Evolutionary conservation across 2,797 vertebrate species (phyloP), one percentile per base, ranked within the genome.

Genomic region (Intellagama lesueurii): DNA sequence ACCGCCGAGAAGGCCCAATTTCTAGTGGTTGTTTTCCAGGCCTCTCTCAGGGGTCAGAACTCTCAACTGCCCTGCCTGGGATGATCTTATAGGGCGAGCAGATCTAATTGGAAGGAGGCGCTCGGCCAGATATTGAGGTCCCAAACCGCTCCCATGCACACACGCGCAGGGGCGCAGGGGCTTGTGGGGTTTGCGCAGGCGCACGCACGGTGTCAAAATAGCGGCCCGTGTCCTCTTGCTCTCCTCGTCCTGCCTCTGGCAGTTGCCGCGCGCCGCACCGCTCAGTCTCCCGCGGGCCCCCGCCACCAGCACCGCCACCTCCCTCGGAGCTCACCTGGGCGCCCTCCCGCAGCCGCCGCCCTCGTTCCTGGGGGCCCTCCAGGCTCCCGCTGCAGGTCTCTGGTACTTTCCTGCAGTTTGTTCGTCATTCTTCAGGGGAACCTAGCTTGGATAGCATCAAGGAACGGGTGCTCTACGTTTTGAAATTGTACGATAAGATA

Each of bases 401-500:
- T 2, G 86, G 90, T 66, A 89, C 92, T 0, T 83, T 95, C 66
- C 88, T 90, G 85, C 95, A 93, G 80, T 83, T 91, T 72, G 98
- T 97, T 94, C 96, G 98, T 94, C 97, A 96, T 60, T 98, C 98
- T 40, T 96, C 97, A 0, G 97, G 98, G 2, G 88, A 97, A 5
- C 98, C 98, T 30, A 98, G 98, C 1, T 11, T 98, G 94, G 98
- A 97, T 85, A 93, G 88, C 90, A 98, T 99, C 84, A 93, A 94
- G 92, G 98, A 98, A 0, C 97, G 98, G 0, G 98, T 99, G 79
- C 94, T 99, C 91, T 99, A 99, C 0, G 98, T 99, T 82, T 97
- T 99, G 90, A 98, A 98, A 90, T 97, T 98, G 75, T 99, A 99
- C 5, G 98, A 99, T 96, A 99, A 99, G 96, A 98, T 99, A 92